These are phyloP conservation scores for Zaprionus capensis DNA, from an alignment of 1,140 invertebrate genomes.

Conservation along the genomic window DNA sequence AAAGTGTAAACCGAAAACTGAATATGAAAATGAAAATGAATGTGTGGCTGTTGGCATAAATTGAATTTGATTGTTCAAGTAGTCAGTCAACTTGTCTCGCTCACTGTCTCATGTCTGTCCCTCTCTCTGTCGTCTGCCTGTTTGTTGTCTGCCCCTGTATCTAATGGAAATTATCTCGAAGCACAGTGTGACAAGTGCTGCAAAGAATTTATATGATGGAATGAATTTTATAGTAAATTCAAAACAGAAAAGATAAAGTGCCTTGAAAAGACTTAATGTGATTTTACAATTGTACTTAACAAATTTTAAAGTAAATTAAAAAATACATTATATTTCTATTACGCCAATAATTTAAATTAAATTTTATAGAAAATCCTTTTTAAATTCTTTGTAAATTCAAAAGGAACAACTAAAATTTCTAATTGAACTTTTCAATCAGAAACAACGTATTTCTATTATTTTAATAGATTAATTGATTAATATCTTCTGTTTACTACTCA, in stretches of 20 bases:
- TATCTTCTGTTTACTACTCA: no score
- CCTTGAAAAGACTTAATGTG: no score
- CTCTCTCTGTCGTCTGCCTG: not conserved
- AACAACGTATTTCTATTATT: no score
- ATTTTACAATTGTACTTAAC: no score
- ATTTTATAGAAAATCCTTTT: not conserved
- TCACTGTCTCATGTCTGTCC: conserved; percentile 24
- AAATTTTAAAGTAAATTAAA: not conserved
- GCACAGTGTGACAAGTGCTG: conserved; percentile 27
- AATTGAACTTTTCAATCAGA: not conserved
- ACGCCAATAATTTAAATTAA: not conserved
- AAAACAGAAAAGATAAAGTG: no score
- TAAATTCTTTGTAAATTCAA: not conserved
- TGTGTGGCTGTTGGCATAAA: conserved; percentile 67
- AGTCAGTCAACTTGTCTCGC: conserved; percentile 53
- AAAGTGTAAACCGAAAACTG: conserved; percentile 12
- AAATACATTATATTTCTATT: not conserved
- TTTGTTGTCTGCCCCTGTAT: conserved; percentile 37
- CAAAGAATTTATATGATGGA: not conserved
- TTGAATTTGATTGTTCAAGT: conserved; percentile 82
- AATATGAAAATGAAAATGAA: conserved; percentile 68
- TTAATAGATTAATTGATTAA: no score
- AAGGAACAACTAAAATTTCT: no score
- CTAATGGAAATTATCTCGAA: conserved; percentile 68
- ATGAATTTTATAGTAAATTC: not conserved